These are phyloP conservation scores for Drosophila arawakana DNA, from an alignment of 1,140 invertebrate genomes.

Conservation along the genomic window DNA sequence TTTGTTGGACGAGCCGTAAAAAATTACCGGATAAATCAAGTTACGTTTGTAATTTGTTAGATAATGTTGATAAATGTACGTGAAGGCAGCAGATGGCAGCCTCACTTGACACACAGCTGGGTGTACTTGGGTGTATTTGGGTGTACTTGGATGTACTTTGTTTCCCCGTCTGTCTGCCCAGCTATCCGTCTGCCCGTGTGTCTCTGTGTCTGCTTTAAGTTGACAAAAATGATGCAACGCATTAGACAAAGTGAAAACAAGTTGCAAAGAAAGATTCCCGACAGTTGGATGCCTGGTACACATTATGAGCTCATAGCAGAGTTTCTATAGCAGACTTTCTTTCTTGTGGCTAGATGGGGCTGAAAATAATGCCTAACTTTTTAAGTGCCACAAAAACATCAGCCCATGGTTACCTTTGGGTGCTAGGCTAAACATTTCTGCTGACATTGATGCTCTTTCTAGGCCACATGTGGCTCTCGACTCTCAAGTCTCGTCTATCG, in stretches of 20 bases:
- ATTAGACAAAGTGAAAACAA: constrained; percentile 7
- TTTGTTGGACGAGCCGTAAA: constrained; percentile 38
- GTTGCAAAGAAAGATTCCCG: too few species aligned
- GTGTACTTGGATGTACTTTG: constrained; percentile 46
- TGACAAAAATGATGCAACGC: constrained; percentile 39
- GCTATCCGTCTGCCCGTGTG: constrained; percentile 5
- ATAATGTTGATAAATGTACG: constrained; percentile 83
- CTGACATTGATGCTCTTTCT: constrained; percentile 27
- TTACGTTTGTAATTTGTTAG: constrained; percentile 84
- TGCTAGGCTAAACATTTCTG: constrained; percentile 24
- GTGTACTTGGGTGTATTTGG: constrained; percentile 53
- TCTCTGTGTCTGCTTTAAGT: constrained; percentile 20
- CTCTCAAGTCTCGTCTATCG: neutral
- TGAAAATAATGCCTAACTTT: too few species aligned
- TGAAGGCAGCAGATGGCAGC: constrained; percentile 33
- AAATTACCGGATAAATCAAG: constrained; percentile 84
- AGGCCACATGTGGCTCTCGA: neutral
- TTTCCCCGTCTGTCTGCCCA: neutral
- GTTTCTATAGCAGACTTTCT: too few species aligned
- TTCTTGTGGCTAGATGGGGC: too few species aligned
- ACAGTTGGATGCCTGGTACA: too few species aligned
- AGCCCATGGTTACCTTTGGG: too few species aligned
- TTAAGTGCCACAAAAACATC: too few species aligned
- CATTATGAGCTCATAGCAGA: too few species aligned
- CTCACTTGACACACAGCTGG: constrained; percentile 59